These are phyloP conservation scores for Xestia ashworthii DNA, from an alignment of 2,888 invertebrate species.

Conservation along the genomic window DNA sequence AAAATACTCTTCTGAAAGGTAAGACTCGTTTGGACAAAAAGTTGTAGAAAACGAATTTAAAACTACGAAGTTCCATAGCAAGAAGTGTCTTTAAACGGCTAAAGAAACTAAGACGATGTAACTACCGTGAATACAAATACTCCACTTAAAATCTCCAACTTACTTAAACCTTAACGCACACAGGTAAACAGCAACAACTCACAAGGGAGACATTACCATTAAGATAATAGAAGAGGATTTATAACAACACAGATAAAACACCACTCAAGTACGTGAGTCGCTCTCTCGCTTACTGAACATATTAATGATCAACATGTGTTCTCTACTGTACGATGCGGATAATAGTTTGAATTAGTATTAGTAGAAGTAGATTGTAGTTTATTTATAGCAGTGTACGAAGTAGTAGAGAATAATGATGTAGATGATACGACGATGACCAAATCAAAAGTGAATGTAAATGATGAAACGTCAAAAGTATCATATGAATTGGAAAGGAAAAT, in stretches of 20 bases:
- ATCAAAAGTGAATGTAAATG: not conserved
- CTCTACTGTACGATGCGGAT: slow-evolving; percentile 60
- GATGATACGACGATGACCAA: not conserved
- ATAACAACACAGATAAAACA: slow-evolving; percentile 74
- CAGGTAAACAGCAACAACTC: slow-evolving; percentile 65
- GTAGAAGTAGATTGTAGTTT: slow-evolving; percentile 44
- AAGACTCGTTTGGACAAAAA: not conserved
- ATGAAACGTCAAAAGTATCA: accelerated
- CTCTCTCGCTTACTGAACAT: slow-evolving; percentile 71
- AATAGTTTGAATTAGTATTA: slow-evolving; percentile 56
- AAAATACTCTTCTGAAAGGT: not conserved
- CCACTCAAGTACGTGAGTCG: slow-evolving; percentile 75
- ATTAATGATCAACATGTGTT: slow-evolving; percentile 80
- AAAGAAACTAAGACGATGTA: slow-evolving; percentile 11
- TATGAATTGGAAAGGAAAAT: not conserved
- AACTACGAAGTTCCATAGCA: not conserved
- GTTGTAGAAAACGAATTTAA: not conserved
- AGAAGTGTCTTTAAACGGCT: slow-evolving; percentile 2
- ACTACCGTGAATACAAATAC: slow-evolving; percentile 40
- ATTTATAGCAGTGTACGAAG: slow-evolving; percentile 20
- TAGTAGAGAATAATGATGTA: not conserved
- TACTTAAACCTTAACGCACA: slow-evolving; percentile 41
- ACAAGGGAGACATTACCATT: slow-evolving; percentile 75
- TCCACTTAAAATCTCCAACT: slow-evolving; percentile 52
- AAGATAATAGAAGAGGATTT: slow-evolving; percentile 79